Conservation (phyloP, 2,888 invertebrate species). For the Nomada hirtipes region DNA sequence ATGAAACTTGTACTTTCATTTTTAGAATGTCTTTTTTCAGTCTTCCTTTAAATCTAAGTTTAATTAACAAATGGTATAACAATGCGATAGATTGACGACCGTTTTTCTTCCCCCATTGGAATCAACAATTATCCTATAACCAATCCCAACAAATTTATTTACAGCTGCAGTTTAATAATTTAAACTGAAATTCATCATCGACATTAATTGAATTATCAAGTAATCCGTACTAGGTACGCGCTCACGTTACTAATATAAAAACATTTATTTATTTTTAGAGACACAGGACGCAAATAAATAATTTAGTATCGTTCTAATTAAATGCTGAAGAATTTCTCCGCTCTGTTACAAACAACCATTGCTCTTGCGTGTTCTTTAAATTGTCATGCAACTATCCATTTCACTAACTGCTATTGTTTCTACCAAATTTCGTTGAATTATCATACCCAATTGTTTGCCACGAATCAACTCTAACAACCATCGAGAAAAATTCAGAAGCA, state of each 20-base stretch:
- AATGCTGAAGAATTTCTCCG: not conserved
- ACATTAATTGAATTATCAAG: not conserved
- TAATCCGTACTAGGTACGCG: not conserved
- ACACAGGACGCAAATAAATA: slow-evolving; percentile 17
- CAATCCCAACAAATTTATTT: slow-evolving; percentile 21
- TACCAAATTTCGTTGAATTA: not conserved
- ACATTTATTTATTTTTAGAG: not conserved
- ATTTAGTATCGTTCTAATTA: slow-evolving; percentile 4
- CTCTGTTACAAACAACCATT: not conserved
- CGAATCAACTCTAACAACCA: not conserved
- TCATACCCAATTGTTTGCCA: not conserved
- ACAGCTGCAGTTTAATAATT: not conserved
- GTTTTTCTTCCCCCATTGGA: not conserved
- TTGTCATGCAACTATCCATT: not conserved
- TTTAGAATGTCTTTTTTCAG: no score
- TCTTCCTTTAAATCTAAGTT: not conserved
- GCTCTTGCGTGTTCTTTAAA: not conserved
- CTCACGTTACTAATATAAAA: slow-evolving; percentile 9
- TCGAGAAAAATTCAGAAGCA: not conserved
- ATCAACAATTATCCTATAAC: not conserved
- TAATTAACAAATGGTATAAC: not conserved
- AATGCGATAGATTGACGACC: no score
- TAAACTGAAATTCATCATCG: not conserved
- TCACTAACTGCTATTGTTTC: not conserved
- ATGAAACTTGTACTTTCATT: no score